Evolutionary conservation across 2,888 invertebrate species (phyloP).

Genomic region (Drosophila limbata): DNA sequence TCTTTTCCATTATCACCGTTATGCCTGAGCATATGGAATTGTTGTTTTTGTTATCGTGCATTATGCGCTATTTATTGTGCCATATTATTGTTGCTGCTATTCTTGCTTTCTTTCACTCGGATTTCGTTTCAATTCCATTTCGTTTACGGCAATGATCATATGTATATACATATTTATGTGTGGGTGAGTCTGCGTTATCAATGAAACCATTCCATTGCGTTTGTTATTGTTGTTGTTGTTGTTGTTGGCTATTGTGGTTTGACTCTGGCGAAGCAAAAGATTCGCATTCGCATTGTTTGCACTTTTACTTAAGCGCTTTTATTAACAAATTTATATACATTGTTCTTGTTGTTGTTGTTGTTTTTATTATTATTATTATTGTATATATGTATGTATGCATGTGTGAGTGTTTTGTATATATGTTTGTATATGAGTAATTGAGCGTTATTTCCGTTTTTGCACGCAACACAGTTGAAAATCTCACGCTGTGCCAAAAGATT

Average conservation of each 20-base stretch:
- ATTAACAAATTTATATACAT: slow-evolving; percentile 68
- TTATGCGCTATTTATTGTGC: slow-evolving; percentile 29
- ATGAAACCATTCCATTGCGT: slow-evolving; percentile 54
- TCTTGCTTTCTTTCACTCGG: slow-evolving; percentile 52
- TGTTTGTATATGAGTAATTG: slow-evolving; percentile 58
- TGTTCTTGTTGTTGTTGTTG: slow-evolving; percentile 12
- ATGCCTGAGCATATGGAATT: slow-evolving; percentile 8
- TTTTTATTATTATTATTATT: slow-evolving; percentile 15
- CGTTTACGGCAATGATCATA: slow-evolving; percentile 19
- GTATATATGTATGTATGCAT: slow-evolving; percentile 12
- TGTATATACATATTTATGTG: slow-evolving; percentile 17
- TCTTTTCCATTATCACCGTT: slow-evolving; percentile 50
- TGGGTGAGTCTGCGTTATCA: slow-evolving; percentile 67
- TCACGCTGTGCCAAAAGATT: slow-evolving; percentile 52
- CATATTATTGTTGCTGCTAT: slow-evolving; percentile 40
- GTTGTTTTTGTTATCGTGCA: slow-evolving; percentile 26
- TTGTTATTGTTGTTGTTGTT: slow-evolving; percentile 14
- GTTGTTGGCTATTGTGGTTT: slow-evolving; percentile 38
- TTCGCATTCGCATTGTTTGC: slow-evolving; percentile 70
- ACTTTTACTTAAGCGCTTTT: slow-evolving; percentile 73
- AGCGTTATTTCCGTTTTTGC: slow-evolving; percentile 71
- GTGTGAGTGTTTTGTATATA: slow-evolving; percentile 48
- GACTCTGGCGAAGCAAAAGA: slow-evolving; percentile 24
- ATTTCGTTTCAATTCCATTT: slow-evolving; percentile 74
- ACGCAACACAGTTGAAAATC: slow-evolving; percentile 43